Conservation (phyloP, 2,888 invertebrate genomes). For the Himalopsyche tibetana region DNA sequence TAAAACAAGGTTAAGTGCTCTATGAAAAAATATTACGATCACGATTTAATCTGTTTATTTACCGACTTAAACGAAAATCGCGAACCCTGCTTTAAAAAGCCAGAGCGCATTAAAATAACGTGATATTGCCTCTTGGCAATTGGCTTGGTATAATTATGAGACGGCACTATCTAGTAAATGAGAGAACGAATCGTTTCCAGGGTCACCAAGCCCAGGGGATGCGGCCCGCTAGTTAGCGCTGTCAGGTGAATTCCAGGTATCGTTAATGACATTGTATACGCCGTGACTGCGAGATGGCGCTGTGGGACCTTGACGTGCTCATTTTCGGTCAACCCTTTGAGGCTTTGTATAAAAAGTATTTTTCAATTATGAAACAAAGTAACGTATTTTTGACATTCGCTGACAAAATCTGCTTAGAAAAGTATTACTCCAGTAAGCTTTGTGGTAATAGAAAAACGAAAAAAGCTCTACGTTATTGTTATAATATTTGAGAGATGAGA, state of each 20-base stretch:
- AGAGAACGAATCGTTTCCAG: slow-evolving; percentile 15
- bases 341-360: not conserved
- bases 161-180: slow-evolving; percentile 3
- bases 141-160: not conserved
- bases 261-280: slow-evolving; percentile 40
- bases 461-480: too few relatives aligned
- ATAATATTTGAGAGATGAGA: too few relatives aligned
- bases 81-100: slow-evolving; percentile 3
- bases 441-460: too few relatives aligned
- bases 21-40: not conserved
- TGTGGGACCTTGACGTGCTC: not conserved
- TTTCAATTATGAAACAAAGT: too few relatives aligned
- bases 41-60: not conserved
- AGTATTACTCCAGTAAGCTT: too few relatives aligned
- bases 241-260: slow-evolving; percentile 28
- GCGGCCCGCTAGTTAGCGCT: slow-evolving; percentile 30
- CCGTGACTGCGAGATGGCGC: slow-evolving; percentile 35
- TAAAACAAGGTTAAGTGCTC: not conserved
- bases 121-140: not conserved
- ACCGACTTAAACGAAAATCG: not conserved
- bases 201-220: slow-evolving; percentile 22
- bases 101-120: not conserved
- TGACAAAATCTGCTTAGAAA: too few relatives aligned
- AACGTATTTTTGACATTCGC: too few relatives aligned
- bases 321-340: slow-evolving; percentile 5